Conservation (phyloP, 2,113 vertebrate species). For the Phainopepla nitens region DNA sequence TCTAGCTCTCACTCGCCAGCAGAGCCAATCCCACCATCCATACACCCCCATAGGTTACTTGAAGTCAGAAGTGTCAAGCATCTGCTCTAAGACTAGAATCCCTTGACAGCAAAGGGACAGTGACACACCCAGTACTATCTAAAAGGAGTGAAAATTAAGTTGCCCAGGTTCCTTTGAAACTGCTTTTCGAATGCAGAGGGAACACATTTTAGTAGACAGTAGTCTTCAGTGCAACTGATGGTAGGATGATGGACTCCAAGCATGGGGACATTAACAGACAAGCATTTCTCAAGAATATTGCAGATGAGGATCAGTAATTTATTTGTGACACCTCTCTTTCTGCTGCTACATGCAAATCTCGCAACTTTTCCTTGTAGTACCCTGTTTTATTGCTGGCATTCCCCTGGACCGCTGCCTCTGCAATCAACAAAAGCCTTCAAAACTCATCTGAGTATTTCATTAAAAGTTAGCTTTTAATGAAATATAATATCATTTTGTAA, state of each 20-base stretch:
- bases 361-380: not conserved
- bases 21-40: not conserved
- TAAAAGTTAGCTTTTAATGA: not conserved
- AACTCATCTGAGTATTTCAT: not conserved
- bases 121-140: not conserved
- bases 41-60: not conserved
- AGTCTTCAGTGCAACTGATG: not conserved
- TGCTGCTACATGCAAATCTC: not conserved
- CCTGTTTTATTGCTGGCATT: not conserved
- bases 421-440: not conserved
- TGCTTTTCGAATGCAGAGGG: not conserved
- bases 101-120: not conserved
- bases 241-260: not conserved
- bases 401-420: not conserved
- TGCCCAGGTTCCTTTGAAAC: not conserved
- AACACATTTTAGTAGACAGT: not conserved
- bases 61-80: not conserved
- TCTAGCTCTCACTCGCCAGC: not conserved
- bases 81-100: not conserved
- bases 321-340: not conserved
- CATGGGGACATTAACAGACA: not conserved
- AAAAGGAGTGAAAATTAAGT: not conserved
- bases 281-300: not conserved
- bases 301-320: not conserved
- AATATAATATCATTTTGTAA: not conserved